Evolutionary conservation across 2,797 vertebrate species (phyloP), one percentile per base, ranked within the genome.

Genomic region (Artibeus jamaicensis): DNA sequence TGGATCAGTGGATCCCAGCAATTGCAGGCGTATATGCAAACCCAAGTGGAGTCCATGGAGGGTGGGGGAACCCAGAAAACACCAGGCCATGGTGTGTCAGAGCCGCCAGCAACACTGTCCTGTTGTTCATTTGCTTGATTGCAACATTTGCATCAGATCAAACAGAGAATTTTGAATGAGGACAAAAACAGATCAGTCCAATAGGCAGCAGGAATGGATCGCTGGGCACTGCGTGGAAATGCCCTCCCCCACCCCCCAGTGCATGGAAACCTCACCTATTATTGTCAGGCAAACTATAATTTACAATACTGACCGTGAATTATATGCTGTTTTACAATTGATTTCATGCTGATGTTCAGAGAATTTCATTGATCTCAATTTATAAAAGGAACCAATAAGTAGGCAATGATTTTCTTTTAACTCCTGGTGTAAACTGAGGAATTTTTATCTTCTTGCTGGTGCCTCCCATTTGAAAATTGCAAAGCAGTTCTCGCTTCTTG

Each of bases 101-200:
- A 95, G 96, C 94, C 94, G 93, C 95, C 86, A 96, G 95, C 93
- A 97, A 96, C 95, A 96, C 96, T 2, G 81, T 95, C 92, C 97
- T 97, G 95, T 97, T 98, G 98, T 96, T 96, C 97, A 98, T 98
- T 98, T 98, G 94, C 97, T 98, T 98, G 98, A 98, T 98, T 97
- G 96, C 96, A 81, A 96, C 53, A 98, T 98, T 99, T 98, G 97
- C 98, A 98, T 98, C 97, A 98, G 97, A 98, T 98, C 98, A 98
- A 98, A 98, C 97, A 93, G 78, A 96, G 96, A 96, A 29, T 59
- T 59, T 59, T 94, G 98, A 94, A 59, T 96, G 96, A 94, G 96
- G 97, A 97, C 97, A 97, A 97, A 98, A 98, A 97, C 97, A 97
- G 98, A 98, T 98, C 92, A 0, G 93, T 96, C 85, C 98, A 84